Base-by-base conservation (phyloP, 1,140 invertebrate genomes). In the Drosophila santomea region DNA sequence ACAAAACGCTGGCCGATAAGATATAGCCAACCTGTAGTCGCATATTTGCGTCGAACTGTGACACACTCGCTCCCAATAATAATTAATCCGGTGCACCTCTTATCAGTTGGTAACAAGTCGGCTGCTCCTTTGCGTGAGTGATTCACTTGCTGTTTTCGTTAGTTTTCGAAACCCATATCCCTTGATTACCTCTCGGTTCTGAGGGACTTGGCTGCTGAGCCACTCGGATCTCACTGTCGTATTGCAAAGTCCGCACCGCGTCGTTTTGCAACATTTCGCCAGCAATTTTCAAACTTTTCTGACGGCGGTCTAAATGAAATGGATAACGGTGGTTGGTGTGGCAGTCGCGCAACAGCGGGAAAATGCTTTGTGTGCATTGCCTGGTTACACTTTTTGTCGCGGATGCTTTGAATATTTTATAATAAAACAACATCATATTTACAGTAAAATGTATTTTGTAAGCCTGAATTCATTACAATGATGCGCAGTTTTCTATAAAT, bases 261-360 rank as follows among this genome's bases (percentile, higher is more conserved):
- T 92, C 74, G 50, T 86, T 90, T 84, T 92, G 91, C 41, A 92
- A 74, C 91, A 92, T 92, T 78, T 83, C 78, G 4, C 36, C n/a
- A 20, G 2, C 20, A 71, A 36, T 43, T 69, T 71, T 71, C 14
- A 71, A 71, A 71, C 66, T 28, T 14, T 7, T 50, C 50, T 50
- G 51, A 15, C 54, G 64, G 78, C 80, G 64, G 68, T 36, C 25
- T 66, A 74, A 54, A 71, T 69, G n/a, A 68, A 71, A 71, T 52
- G 51, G 44, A 41, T 7, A 50, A 28, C 8, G 15, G 11, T 14
- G 10, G 8, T 7, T 11, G 32, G 67, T 71, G 67, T 58, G 67
- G 14, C 51, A 20, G 47, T 32, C 2, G 4, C 0, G 2, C 0
- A 2, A 3, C 2, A 0, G 2, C 1, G 5, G 11, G 2, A 6